A percentile compares a stretch with the other conserved stretches of the same genome.
These are phyloP conservation scores for Acromyrmex echinatior DNA, from an alignment of 1,140 invertebrate species.

Conservation along the genomic window DNA sequence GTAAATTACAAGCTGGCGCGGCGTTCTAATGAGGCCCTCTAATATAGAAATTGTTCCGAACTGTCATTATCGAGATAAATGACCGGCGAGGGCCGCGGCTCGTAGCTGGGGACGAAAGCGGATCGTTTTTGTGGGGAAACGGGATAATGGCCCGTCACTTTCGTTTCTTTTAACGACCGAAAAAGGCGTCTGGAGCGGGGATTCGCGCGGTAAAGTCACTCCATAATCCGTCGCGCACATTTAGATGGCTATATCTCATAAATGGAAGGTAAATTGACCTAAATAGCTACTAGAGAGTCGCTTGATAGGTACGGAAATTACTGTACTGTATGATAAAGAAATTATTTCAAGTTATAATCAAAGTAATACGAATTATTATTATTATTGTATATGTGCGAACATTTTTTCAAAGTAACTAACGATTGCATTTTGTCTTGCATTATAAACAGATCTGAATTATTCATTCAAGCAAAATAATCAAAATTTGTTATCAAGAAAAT, in stretches of 20 bases:
- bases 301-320: conserved; percentile 22
- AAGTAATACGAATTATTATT: conserved; percentile 8
- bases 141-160: conserved; percentile 57
- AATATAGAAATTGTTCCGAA: conserved; percentile 61
- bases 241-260: conserved; percentile 56
- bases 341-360: conserved; percentile 13
- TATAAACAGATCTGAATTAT: neutral
- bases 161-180: conserved; percentile 61
- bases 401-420: conserved; percentile 7
- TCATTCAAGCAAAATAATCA: neutral
- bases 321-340: neutral
- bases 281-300: neutral
- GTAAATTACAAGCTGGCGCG: conserved; percentile 62
- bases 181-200: conserved; percentile 39
- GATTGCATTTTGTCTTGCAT: neutral
- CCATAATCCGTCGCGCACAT: conserved; percentile 45
- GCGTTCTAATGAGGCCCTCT: conserved; percentile 52
- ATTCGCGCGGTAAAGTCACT: conserved; percentile 42
- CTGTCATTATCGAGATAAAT: conserved; percentile 67
- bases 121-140: conserved; percentile 64
- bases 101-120: conserved; percentile 51
- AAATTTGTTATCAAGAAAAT: neutral
- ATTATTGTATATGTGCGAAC: neutral
- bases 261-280: conserved; percentile 40
- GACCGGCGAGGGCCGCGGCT: conserved; percentile 29